Percentiles rank a stretch among this genome's conserved stretches.
Conservation (phyloP, 2,888 invertebrate species). For the Tromatobia lineatoria region DNA sequence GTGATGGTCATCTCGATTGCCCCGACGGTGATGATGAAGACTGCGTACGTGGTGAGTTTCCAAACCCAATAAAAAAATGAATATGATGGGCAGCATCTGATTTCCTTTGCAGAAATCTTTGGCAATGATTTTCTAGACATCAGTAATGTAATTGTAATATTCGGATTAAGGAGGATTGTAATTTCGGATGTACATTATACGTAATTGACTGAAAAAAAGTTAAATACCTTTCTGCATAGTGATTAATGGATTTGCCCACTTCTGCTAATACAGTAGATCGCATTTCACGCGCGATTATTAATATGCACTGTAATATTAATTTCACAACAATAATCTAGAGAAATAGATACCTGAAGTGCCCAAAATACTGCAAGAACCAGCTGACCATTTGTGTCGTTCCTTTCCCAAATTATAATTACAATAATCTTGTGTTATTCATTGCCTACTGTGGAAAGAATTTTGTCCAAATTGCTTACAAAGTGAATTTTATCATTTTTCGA, state of each 20-base stretch:
- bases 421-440: not conserved
- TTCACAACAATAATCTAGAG: constrained; percentile 53
- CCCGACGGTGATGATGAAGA: constrained; percentile 88
- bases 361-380: constrained; percentile 72
- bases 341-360: constrained; percentile 66
- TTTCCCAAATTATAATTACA: constrained; percentile 33
- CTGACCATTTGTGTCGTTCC: constrained; percentile 72
- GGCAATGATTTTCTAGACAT: not conserved
- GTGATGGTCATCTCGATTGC: constrained; percentile 88
- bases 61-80: not conserved
- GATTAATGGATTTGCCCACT: constrained; percentile 1
- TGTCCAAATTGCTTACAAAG: too few species aligned
- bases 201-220: not conserved
- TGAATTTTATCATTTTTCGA: too few species aligned
- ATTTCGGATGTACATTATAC: not conserved
- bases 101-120: not conserved
- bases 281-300: constrained; percentile 40
- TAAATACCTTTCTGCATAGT: not conserved
- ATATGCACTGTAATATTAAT: constrained; percentile 44
- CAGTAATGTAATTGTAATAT: not conserved
- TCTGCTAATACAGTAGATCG: constrained; percentile 26
- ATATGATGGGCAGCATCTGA: not conserved
- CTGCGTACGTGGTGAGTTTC: constrained; percentile 85
- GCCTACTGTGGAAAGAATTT: constrained; percentile 3
- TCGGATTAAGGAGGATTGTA: not conserved